Evolutionary conservation across 2,888 invertebrate species (phyloP).

Genomic region (Caenorhabditis angaria): DNA sequence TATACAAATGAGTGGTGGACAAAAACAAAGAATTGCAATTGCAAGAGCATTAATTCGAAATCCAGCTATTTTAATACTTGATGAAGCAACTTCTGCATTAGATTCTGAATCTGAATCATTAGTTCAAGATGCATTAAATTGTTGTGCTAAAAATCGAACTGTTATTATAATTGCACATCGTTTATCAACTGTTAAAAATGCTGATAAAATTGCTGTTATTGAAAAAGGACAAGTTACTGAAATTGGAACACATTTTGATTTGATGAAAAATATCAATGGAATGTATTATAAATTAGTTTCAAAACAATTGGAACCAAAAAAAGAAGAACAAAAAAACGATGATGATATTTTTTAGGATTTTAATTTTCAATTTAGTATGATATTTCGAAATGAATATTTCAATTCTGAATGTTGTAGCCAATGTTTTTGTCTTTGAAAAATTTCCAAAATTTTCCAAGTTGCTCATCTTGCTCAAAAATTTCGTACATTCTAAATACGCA

Average conservation of each 20-base stretch:
- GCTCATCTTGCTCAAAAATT: too few relatives aligned
- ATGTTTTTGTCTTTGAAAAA: not conserved
- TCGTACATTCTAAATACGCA: not conserved
- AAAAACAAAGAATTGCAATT: slow-evolving; percentile 75
- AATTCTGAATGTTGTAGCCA: too few relatives aligned
- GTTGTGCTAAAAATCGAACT: slow-evolving; percentile 71
- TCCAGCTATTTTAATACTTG: slow-evolving; percentile 56
- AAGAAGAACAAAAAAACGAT: slow-evolving; percentile 3
- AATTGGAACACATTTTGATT: slow-evolving; percentile 79
- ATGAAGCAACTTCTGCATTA: slow-evolving; percentile 62
- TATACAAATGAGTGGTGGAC: slow-evolving; percentile 74
- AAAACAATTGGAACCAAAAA: slow-evolving; percentile 29
- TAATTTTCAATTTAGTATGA: too few relatives aligned
- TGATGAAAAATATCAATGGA: slow-evolving; percentile 76
- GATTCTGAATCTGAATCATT: slow-evolving; percentile 59
- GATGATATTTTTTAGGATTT: not conserved
- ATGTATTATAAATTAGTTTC: slow-evolving; percentile 78
- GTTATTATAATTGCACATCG: slow-evolving; percentile 75
- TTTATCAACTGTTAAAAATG: slow-evolving; percentile 75
- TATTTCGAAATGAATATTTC: too few relatives aligned
- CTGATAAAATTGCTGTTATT: slow-evolving; percentile 75
- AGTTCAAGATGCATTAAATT: slow-evolving; percentile 60
- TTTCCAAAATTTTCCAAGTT: not conserved
- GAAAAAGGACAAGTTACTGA: slow-evolving; percentile 71
- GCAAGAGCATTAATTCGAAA: slow-evolving; percentile 71